These are phyloP conservation scores for Magallana angulata DNA, from an alignment of 1,140 invertebrate genomes.

Conservation along the genomic window DNA sequence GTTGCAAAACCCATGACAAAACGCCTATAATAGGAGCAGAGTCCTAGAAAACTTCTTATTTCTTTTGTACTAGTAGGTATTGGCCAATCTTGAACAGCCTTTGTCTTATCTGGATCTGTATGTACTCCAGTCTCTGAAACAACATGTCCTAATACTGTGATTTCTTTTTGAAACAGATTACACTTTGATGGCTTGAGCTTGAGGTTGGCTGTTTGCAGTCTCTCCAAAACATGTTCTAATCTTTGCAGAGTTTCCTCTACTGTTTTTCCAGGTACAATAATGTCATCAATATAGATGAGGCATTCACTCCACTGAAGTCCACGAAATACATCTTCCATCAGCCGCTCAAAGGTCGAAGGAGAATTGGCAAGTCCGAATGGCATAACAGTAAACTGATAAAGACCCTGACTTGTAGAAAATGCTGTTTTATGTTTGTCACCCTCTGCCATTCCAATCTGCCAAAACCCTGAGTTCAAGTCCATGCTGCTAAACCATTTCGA, in stretches of 20 bases:
- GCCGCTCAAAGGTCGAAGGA: slow-evolving; percentile 35
- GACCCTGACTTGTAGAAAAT: slow-evolving; percentile 33
- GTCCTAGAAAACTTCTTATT: slow-evolving; percentile 78
- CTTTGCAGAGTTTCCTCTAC: neutral
- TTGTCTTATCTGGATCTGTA: slow-evolving; percentile 35
- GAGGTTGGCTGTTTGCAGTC: neutral
- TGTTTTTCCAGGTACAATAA: slow-evolving; percentile 37
- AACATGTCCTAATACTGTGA: slow-evolving; percentile 45
- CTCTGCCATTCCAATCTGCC: slow-evolving; percentile 4
- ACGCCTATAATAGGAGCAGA: slow-evolving; percentile 75
- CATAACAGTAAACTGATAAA: slow-evolving; percentile 39
- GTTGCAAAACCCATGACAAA: slow-evolving; percentile 46
- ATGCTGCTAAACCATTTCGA: slow-evolving; percentile 21
- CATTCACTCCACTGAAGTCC: slow-evolving; percentile 29
- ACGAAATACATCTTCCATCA: slow-evolving; percentile 21
- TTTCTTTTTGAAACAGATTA: slow-evolving; percentile 28
- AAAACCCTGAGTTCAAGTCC: neutral
- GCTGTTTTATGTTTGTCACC: slow-evolving; percentile 30
- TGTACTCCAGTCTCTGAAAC: slow-evolving; percentile 41
- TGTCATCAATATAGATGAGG: slow-evolving; percentile 24
- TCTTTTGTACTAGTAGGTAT: slow-evolving; percentile 69
- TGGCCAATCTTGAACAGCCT: slow-evolving; percentile 44
- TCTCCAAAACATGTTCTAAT: neutral
- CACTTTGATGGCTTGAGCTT: slow-evolving; percentile 40
- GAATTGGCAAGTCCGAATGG: slow-evolving; percentile 42